A percentile compares a stretch with the other conserved stretches of the same genome.
Evolutionary conservation across 2,888 invertebrate genomes (phyloP).

Genomic region (Drosophila paucipuncta): DNA sequence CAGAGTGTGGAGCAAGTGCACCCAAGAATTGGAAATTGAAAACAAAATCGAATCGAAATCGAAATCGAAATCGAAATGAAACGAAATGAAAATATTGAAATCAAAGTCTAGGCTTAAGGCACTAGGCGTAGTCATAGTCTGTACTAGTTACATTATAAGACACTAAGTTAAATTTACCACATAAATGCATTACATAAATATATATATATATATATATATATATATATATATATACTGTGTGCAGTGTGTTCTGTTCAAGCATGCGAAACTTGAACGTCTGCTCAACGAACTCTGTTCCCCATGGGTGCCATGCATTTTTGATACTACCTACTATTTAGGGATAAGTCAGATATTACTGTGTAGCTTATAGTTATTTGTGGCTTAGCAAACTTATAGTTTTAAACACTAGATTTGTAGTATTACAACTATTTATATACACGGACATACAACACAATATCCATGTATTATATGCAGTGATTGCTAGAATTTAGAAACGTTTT

Average conservation of each 20-base stretch:
- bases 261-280: slow-evolving; percentile 46
- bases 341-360: slow-evolving; percentile 10
- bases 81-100: slow-evolving; percentile 51
- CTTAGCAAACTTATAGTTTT: slow-evolving; percentile 81
- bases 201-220: neutral
- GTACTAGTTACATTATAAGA: slow-evolving; percentile 35
- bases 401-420: slow-evolving; percentile 64
- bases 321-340: slow-evolving; percentile 46
- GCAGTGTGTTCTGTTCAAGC: slow-evolving; percentile 45
- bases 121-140: slow-evolving; percentile 56
- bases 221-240: neutral
- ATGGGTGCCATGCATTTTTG: slow-evolving; percentile 79
- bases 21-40: slow-evolving; percentile 30
- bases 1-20: slow-evolving; percentile 11
- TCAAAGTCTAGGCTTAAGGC: slow-evolving; percentile 67
- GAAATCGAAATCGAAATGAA: slow-evolving; percentile 24
- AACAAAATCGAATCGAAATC: slow-evolving; percentile 12
- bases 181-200: neutral
- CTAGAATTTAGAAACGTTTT: neutral
- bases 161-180: slow-evolving; percentile 19
- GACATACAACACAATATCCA: neutral
- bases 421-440: slow-evolving; percentile 45
- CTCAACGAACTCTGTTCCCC: slow-evolving; percentile 80
- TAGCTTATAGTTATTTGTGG: slow-evolving; percentile 73
- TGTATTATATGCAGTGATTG: neutral